Evolutionary conservation across 2,888 invertebrate species (phyloP), one percentile per base, ranked within the genome.

Genomic region (Drosophila eohydei): DNA sequence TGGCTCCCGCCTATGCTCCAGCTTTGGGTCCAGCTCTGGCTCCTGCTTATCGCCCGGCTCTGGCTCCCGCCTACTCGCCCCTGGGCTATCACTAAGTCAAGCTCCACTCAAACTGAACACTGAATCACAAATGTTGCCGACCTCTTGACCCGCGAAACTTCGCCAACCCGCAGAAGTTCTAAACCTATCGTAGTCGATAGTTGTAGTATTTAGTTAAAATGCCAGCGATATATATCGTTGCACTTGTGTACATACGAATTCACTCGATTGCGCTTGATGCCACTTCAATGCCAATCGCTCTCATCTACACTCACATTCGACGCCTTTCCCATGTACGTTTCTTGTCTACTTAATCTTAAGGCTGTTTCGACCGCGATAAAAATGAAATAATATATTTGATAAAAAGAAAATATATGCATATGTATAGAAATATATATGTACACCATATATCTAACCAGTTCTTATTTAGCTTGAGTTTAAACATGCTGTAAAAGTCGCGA

Each of bases 311-410:
- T 76, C 78, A 87, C 69, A 69, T 65, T 80, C 78, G 73, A 81
- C 63, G 78, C 71, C 76, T 86, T 89, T 80, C 38, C 80, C 80
- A 80, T 86, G 80, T 84, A 72, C 51, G 56, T 81, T 73, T 85
- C 89, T 89, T 84, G 89, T 87, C 89, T 84, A 75, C 50, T 84
- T 90, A 91, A 65, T 86, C 80, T 91, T 93, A 93, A 93, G 93
- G 90, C 91, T 92, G 92, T 92, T 93, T 92, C 63, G 92, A 93
- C 93, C 93, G 93, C 93, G 93, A 92, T 92, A 92, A 91, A 80
- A 62, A 71, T 30, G 81, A 86, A 84, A 78, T 74, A 88, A 34
- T 52, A 40, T 54, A 54, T 30, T 40, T n/a, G 28, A 54, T 54
- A 54, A 79, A 55, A 78, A 76, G 60, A 32, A 50, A 16, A 50